These are phyloP conservation scores for Epinephelus lanceolatus DNA, from an alignment of 2,113 vertebrate species.

Conservation along the genomic window DNA sequence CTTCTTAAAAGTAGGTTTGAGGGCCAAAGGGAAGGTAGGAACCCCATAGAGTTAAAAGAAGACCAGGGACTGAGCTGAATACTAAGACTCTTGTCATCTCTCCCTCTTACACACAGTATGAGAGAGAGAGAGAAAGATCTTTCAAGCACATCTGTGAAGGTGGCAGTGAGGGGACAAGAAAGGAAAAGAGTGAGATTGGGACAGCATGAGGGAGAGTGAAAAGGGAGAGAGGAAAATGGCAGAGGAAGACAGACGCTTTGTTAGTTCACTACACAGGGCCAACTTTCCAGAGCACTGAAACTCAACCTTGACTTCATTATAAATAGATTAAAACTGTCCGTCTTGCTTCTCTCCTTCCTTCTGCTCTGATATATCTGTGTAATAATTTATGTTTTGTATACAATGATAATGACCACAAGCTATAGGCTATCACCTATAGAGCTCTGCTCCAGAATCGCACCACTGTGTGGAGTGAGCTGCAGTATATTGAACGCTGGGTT, in stretches of 20 bases:
- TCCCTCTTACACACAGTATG: conserved; percentile 33
- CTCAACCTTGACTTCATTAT: conserved; percentile 25
- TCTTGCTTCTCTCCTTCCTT: conserved; percentile 3
- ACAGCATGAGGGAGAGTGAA: conserved; percentile 31
- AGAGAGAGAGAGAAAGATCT: conserved; percentile 22
- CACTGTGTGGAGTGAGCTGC: conserved; percentile 10
- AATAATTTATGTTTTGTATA: conserved; percentile 11
- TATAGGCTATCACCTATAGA: neutral
- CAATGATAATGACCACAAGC: neutral
- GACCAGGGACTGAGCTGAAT: conserved; percentile 56
- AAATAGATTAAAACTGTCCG: conserved; percentile 30
- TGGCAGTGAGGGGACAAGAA: conserved; percentile 21
- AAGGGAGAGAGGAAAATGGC: conserved; percentile 17
- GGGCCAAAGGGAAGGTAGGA: conserved; percentile 29
- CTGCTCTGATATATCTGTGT: conserved; percentile 10
- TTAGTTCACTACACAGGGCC: conserved; percentile 6
- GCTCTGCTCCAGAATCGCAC: conserved; percentile 11
- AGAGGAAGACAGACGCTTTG: conserved; percentile 23
- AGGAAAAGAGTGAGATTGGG: conserved; percentile 20
- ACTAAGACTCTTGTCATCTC: conserved; percentile 56
- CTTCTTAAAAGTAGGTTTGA: conserved; percentile 48
- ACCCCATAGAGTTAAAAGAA: conserved; percentile 62
- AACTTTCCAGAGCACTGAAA: conserved; percentile 31
- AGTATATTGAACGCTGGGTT: neutral
- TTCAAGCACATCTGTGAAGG: conserved; percentile 38